Conservation (phyloP, 1,140 invertebrate species). For the Bombus waltoni region DNA sequence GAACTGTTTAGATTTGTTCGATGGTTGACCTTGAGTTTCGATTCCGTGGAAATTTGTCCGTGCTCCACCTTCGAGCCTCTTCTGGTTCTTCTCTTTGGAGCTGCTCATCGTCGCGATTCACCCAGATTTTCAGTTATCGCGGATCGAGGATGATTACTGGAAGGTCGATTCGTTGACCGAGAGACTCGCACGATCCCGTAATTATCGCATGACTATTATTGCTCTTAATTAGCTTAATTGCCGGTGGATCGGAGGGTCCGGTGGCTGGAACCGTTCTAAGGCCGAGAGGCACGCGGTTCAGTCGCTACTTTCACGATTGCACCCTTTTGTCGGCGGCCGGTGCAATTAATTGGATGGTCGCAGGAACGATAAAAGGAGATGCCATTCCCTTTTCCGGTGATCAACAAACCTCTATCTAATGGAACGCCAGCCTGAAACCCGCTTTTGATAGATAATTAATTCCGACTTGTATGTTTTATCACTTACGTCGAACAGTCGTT, state of each 20-base stretch:
- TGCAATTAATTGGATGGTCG: constrained; percentile 59
- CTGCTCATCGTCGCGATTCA: not conserved
- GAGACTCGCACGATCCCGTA: not conserved
- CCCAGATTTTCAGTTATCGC: not conserved
- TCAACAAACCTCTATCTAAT: constrained; percentile 55
- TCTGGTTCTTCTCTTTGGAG: not conserved
- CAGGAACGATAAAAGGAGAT: constrained; percentile 65
- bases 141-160: not conserved
- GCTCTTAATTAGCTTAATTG: constrained; percentile 58
- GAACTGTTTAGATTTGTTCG: not conserved
- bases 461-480: constrained; percentile 26
- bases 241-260: not conserved
- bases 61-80: not conserved
- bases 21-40: fast-evolving
- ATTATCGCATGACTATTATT: constrained; percentile 26
- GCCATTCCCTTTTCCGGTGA: constrained; percentile 60
- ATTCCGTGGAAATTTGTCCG: not conserved
- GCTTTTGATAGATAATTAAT: constrained; percentile 54
- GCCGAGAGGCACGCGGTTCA: constrained; percentile 3
- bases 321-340: constrained; percentile 52
- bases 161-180: not conserved
- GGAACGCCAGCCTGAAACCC: constrained; percentile 15
- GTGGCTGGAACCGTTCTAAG: constrained; percentile 10
- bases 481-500: constrained; percentile 9
- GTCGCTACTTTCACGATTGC: constrained; percentile 43